Evolutionary conservation across 2,888 invertebrate species (phyloP), one percentile per base, ranked within the genome.

Genomic region (Amiota mariae): DNA sequence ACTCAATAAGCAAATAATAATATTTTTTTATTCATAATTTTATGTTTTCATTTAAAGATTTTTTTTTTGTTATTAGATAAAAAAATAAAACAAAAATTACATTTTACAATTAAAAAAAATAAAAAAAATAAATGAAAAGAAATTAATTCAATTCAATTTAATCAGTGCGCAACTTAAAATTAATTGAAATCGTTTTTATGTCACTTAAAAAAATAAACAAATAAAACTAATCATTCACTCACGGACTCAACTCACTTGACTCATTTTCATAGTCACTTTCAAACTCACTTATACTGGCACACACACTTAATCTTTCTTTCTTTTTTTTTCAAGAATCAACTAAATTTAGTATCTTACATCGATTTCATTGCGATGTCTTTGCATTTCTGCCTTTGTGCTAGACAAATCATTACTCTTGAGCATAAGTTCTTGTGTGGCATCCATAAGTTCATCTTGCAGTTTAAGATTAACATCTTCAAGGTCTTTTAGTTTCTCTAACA

Each of bases 361-460:
- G 80, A 92, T 91, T 87, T 92, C 91, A 80, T 92, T 91, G 78
- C 92, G 89, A 85, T 92, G 91, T 74, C 91, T 89, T 80, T 91
- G 91, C 82, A 92, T 87, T 81, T 92, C 92, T 8, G 89, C 85
- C 84, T 91, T 92, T 75, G 91, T 88, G 74, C 90, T 90, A 74
- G 91, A 91, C 72, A 92, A 89, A 81, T 92, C 92, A 73, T 84
- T 90, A 78, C 91, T 91, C 81, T 92, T 92, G 68, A 89, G 88
- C 81, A 91, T 90, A 57, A 92, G 81, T 80, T 92, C 91, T 75
- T 91, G 90, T 77, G 91, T 90, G 76, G 92, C 88, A 76, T 92
- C 92, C 87, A 91, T 91, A 11, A 92, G 89, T 82, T 92, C 92
- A 59, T 90, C 89, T 81, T 92, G 91, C 77, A 92, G 85, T 81